Evolutionary conservation across 2,888 invertebrate genomes (phyloP).

Genomic region (Pollenia griseotomentosa): DNA sequence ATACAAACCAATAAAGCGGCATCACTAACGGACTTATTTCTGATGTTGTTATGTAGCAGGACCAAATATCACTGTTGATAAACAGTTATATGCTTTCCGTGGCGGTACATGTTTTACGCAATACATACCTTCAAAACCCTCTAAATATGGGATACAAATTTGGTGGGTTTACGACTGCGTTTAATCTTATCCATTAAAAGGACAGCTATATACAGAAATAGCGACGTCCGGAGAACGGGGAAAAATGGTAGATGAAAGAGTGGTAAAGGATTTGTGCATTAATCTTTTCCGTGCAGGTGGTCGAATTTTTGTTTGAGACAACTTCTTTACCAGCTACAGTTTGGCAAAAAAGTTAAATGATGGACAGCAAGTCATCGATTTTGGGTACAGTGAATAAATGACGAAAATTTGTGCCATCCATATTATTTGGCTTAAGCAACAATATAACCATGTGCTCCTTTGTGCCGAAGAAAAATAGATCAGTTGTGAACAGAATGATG

Average conservation of each 20-base stretch:
- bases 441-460: neutral
- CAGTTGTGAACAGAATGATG: neutral
- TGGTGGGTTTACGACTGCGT: slow-evolving; percentile 26
- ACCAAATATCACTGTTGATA: slow-evolving; percentile 55
- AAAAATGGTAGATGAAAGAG: too few relatives aligned
- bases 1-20: slow-evolving; percentile 20
- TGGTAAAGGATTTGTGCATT: neutral
- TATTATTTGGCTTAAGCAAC: too few relatives aligned
- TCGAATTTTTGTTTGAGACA: neutral
- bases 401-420: neutral
- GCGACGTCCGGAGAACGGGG: neutral
- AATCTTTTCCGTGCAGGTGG: neutral
- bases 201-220: neutral
- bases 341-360: neutral
- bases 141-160: neutral
- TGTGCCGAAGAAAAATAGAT: neutral
- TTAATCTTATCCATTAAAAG: neutral
- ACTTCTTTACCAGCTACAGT: neutral
- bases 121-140: neutral
- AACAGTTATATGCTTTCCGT: slow-evolving; percentile 45
- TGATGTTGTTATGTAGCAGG: slow-evolving; percentile 38
- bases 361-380: neutral
- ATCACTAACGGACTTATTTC: slow-evolving; percentile 18
- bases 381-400: neutral
- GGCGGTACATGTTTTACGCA: slow-evolving; percentile 42